Percentiles rank a stretch among this genome's conserved stretches.
phyloP scores from a whole-genome alignment of 2,797 vertebrate species.

The Erethizon dorsatum region DNA sequence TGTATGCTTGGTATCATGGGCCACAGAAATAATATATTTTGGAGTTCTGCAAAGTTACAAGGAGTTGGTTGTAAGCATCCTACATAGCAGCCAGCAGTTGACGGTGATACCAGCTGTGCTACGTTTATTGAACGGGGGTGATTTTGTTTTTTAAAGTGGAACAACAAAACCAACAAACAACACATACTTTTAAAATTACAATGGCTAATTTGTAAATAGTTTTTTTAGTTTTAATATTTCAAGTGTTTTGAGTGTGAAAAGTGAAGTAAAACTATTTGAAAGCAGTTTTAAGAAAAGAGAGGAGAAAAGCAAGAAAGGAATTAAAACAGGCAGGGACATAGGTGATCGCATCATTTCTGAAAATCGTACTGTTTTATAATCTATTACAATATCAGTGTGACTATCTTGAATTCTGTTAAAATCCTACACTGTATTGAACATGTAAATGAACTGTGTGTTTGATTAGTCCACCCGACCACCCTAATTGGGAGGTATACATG shows the following conservation, averaged over 20 bases:
- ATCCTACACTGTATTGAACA: slow-evolving; percentile 89
- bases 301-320: slow-evolving; percentile 59
- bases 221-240: slow-evolving; percentile 79
- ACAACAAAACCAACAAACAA: slow-evolving; percentile 52
- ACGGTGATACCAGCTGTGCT: slow-evolving; percentile 71
- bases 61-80: slow-evolving; percentile 22
- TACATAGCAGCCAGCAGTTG: slow-evolving; percentile 63
- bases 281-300: slow-evolving; percentile 74
- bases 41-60: slow-evolving; percentile 50
- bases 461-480: slow-evolving; percentile 86
- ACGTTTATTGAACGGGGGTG: background rate
- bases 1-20: slow-evolving; percentile 65
- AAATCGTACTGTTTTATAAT: slow-evolving; percentile 87
- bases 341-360: slow-evolving; percentile 79
- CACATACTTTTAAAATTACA: slow-evolving; percentile 81
- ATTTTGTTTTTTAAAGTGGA: slow-evolving; percentile 30
- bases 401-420: slow-evolving; percentile 89
- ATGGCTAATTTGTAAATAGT: slow-evolving; percentile 85
- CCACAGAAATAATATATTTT: slow-evolving; percentile 79
- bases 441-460: slow-evolving; percentile 90
- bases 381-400: slow-evolving; percentile 88
- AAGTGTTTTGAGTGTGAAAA: slow-evolving; percentile 83
- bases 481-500: slow-evolving; percentile 81
- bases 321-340: slow-evolving; percentile 78
- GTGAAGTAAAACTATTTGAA: slow-evolving; percentile 82